A percentile compares a stretch with the other conserved stretches of the same genome.
Evolutionary conservation across 2,888 invertebrate species (phyloP).

Genomic region (Dryadula phaetusa): DNA sequence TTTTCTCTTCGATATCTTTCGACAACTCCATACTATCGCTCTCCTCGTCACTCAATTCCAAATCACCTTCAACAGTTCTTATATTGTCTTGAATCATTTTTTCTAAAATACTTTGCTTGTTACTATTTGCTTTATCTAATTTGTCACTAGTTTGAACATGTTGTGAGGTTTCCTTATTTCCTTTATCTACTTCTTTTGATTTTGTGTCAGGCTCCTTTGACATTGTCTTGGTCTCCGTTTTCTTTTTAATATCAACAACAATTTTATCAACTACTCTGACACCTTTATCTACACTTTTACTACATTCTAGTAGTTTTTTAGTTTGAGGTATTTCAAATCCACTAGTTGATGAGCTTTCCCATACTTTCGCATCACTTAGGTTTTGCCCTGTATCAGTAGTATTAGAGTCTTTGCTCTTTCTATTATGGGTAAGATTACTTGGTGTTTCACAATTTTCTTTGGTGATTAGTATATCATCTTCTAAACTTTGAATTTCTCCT

Average conservation of each 20-base stretch:
- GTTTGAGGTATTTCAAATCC: slow-evolving; percentile 55
- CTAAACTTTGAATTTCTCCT: slow-evolving; percentile 53
- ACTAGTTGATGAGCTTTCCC: slow-evolving; percentile 10
- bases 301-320: slow-evolving; percentile 35
- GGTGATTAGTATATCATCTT: slow-evolving; percentile 32
- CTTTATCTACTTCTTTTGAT: background rate
- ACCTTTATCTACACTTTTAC: background rate
- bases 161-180: background rate
- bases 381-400: background rate
- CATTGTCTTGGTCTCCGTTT: background rate
- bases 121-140: background rate
- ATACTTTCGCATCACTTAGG: slow-evolving; percentile 6
- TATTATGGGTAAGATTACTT: slow-evolving; percentile 6
- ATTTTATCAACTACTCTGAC: background rate
- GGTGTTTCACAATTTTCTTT: slow-evolving; percentile 22
- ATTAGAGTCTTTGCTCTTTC: background rate
- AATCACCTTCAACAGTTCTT: slow-evolving; percentile 67
- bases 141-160: background rate
- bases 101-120: background rate
- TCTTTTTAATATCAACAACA: background rate
- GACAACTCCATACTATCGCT: slow-evolving; percentile 56
- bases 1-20: slow-evolving; percentile 10
- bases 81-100: slow-evolving; percentile 32
- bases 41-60: slow-evolving; percentile 74
- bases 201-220: background rate